Evolutionary conservation across 2,888 invertebrate species (phyloP).

Genomic region (Digitonthophagus gazella): DNA sequence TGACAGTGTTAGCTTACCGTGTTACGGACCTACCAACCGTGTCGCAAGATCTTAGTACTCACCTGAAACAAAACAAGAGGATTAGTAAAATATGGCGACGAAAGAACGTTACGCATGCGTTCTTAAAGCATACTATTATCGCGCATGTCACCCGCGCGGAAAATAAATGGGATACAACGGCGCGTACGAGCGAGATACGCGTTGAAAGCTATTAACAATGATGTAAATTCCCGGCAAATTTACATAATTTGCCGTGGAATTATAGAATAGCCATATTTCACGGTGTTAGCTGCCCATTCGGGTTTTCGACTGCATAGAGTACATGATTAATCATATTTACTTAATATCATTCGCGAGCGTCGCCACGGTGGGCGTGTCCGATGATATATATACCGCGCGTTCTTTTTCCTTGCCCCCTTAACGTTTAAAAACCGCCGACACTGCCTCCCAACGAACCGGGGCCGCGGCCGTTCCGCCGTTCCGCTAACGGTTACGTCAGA

Average conservation of each 20-base stretch:
- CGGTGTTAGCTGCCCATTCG: conserved; percentile 6
- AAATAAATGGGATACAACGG: neutral
- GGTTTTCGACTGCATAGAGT: conserved; percentile 4
- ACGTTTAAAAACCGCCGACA: conserved; percentile 1
- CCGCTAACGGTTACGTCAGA: neutral
- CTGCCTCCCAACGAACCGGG: conserved; percentile 1
- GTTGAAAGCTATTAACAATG: conserved; percentile 26
- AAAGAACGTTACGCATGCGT: too few relatives aligned
- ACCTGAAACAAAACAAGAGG: conserved; percentile 10
- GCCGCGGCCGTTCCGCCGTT: neutral
- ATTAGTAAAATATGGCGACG: neutral
- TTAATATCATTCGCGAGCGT: conserved; percentile 22
- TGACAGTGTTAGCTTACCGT: conserved; percentile 4
- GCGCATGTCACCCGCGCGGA: neutral
- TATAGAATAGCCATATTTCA: conserved; percentile 25
- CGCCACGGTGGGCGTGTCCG: conserved; percentile 6
- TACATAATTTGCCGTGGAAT: conserved; percentile 26
- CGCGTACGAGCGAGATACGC: conserved; percentile 19
- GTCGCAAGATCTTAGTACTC: neutral
- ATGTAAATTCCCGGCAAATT: conserved; percentile 24
- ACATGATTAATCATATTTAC: conserved; percentile 26
- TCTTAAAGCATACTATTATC: too few relatives aligned
- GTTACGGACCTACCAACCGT: neutral
- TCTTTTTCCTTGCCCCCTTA: neutral
- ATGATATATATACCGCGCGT: neutral